Percentiles rank a stretch among this genome's conserved stretches.
Conservation (phyloP, 2,888 invertebrate species). For the Automeris io region DNA sequence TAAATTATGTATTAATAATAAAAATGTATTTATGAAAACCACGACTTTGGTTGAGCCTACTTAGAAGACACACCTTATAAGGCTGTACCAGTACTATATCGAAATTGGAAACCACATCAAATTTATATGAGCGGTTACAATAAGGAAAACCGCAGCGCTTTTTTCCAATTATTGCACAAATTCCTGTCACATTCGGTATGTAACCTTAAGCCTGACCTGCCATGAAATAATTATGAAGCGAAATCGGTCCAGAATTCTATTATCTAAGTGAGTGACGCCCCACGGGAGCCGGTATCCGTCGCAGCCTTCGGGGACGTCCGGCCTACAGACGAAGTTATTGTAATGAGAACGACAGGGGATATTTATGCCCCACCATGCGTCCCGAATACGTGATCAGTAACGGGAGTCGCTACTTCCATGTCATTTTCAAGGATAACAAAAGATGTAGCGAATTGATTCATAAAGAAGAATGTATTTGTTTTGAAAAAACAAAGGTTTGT, state of each 20-base stretch:
- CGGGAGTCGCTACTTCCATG: conserved; percentile 10
- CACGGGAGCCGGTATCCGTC: conserved; percentile 53
- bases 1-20: no score
- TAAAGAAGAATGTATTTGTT: neutral
- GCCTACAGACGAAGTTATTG: conserved; percentile 58
- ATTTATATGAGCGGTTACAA: no score
- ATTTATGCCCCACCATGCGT: conserved; percentile 68
- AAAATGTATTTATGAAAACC: no score
- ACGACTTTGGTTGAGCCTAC: no score
- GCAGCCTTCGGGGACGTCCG: conserved; percentile 53
- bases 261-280: conserved; percentile 62
- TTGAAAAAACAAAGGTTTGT: no score
- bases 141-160: no score
- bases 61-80: no score
- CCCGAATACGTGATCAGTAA: conserved; percentile 64
- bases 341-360: conserved; percentile 72
- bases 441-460: neutral
- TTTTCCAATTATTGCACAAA: conserved; percentile 3
- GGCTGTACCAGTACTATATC: no score
- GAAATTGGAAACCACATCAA: no score
- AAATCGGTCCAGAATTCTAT: conserved; percentile 61
- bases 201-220: conserved; percentile 4
- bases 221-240: conserved; percentile 45
- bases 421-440: neutral
- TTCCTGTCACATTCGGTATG: conserved; percentile 2